phyloP scores from a whole-genome alignment of 2,888 invertebrate genomes.

The Mythimna impura region DNA sequence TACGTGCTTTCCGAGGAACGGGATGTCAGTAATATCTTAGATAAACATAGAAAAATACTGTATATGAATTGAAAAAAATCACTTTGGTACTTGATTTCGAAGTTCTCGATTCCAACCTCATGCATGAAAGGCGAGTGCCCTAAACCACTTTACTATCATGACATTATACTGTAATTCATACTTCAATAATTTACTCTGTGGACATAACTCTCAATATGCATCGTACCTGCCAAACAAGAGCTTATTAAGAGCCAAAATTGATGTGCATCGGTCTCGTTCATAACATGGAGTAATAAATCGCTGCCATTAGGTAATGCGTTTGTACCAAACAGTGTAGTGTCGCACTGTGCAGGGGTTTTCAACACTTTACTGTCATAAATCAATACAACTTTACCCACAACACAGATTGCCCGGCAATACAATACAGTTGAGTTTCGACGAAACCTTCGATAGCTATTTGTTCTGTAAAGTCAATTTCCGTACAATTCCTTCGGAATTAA shows the following conservation, averaged over 20 bases:
- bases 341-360: constrained; percentile 41
- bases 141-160: too few relatives aligned
- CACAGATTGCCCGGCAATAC: constrained; percentile 37
- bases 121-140: too few relatives aligned
- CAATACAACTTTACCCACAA: constrained; percentile 50
- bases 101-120: too few relatives aligned
- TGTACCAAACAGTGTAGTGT: constrained; percentile 32
- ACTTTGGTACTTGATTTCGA: too few relatives aligned
- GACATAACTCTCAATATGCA: constrained; percentile 31
- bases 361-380: constrained; percentile 55
- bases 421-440: constrained; percentile 24
- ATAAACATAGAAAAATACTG: too few relatives aligned
- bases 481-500: constrained; percentile 28
- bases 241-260: constrained; percentile 52
- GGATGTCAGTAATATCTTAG: too few relatives aligned
- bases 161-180: not conserved
- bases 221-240: constrained; percentile 41
- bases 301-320: constrained; percentile 52
- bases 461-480: constrained; percentile 33
- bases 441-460: constrained; percentile 20
- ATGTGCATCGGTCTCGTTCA: constrained; percentile 44
- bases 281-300: constrained; percentile 50
- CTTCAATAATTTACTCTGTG: constrained; percentile 14
- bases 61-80: too few relatives aligned
- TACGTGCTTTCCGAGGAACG: too few relatives aligned